Base-by-base conservation (phyloP, 2,797 vertebrate genomes). In the Acridotheres tristis region DNA sequence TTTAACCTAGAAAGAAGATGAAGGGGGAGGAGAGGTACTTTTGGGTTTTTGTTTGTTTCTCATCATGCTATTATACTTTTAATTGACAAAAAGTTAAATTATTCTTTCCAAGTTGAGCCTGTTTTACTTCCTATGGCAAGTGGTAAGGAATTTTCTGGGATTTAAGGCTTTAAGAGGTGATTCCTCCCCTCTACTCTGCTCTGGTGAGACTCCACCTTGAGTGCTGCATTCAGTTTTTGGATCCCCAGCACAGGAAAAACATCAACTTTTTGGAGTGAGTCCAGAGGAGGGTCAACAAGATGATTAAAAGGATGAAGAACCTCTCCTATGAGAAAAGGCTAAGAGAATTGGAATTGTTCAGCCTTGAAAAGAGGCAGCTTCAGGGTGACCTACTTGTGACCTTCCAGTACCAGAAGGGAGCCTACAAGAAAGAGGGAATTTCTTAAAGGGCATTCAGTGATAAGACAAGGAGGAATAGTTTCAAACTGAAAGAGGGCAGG, bases 181-280 rank as follows among this genome's bases (percentile, higher is more conserved):
- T 30, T 69, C 17, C 5, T 2, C 16, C 16, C 4, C 18, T 61
- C 26, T 48, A 1, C 9, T 68, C 16, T 47, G n/a, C 48, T 76
- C 42, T 57, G 27, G 11, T 62, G 36, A 69, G 32, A 57, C 7
- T 42, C 38, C 6, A 21, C 8, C 5, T 45, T 23, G 27, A 38
- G 5, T 45, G 17, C 8, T 51, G 5, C 23, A 30, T 16, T 50
- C 16, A 29, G 9, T 29, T 63, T 23, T 69, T 48, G 4, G 6
- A 42, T 36, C 1, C 5, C 5, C 27, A 43, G 16, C 8, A 38
- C 27, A 50, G 43, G 16, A 69, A 57, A 40, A 36, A 18, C 9
- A n/a, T 14, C 0, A 0, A 0, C 8, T 7, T 57, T 54, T n/a
- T 57, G 32, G 7, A 50, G 10, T 10, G 22, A 67, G 32, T 50